These are phyloP conservation scores for Caradrina clavipalpis DNA, from an alignment of 2,888 invertebrate species.

Conservation along the genomic window DNA sequence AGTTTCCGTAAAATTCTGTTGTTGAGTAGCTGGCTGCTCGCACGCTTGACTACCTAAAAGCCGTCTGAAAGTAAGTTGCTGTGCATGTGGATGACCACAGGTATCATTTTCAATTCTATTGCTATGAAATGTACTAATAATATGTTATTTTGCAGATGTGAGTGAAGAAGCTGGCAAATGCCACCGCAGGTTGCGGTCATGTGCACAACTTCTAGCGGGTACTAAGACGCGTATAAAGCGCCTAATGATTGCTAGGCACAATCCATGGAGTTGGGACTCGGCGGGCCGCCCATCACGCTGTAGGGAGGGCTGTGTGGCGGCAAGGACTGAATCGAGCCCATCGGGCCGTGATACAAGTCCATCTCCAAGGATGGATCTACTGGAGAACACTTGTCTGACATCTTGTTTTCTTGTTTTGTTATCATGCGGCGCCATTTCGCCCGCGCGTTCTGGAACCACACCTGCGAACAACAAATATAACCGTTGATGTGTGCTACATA, in stretches of 20 bases:
- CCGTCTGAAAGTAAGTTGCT: not conserved
- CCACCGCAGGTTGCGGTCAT: conserved; percentile 52
- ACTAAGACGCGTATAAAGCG: conserved; percentile 83
- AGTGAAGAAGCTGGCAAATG: conserved; percentile 11
- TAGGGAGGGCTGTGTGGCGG: conserved; percentile 94
- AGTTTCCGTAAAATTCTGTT: not conserved
- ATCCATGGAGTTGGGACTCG: conserved; percentile 94
- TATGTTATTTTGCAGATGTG: no score
- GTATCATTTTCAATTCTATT: not conserved
- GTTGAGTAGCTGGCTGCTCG: conserved; percentile 1
- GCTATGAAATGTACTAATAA: not conserved
- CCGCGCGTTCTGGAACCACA: conserved; percentile 98
- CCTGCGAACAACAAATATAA: conserved; percentile 92
- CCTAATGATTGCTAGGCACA: conserved; percentile 92
- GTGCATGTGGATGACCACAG: conserved; percentile 3
- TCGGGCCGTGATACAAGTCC: conserved; percentile 92
- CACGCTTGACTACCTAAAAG: not conserved
- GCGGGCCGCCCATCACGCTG: conserved; percentile 92
- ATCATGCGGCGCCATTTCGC: conserved; percentile 98
- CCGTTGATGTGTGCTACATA: conserved; percentile 70
- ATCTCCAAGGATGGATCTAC: conserved; percentile 92
- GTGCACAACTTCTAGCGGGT: conserved; percentile 58
- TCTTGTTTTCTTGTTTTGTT: conserved; percentile 94
- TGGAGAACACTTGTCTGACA: conserved; percentile 93
- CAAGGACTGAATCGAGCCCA: conserved; percentile 92